These are phyloP conservation scores for Paracanthobrama guichenoti DNA, from an alignment of 2,113 vertebrate species.

Conservation along the genomic window DNA sequence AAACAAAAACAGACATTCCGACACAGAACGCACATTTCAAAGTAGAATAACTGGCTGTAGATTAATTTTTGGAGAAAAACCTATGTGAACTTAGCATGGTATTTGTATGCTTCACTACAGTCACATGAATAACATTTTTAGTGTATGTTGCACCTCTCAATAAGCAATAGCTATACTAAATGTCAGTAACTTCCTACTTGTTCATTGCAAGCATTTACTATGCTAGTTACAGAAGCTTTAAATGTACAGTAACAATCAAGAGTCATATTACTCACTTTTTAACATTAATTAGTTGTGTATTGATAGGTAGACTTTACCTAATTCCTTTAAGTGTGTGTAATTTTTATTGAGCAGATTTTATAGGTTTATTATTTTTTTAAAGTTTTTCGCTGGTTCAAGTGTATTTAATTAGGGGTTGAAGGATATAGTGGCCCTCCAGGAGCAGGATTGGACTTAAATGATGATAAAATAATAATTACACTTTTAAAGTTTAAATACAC, in stretches of 20 bases:
- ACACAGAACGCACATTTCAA: too few species aligned
- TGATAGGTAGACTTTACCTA: background rate
- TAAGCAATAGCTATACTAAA: background rate
- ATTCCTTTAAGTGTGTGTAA: background rate
- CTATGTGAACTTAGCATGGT: too few species aligned
- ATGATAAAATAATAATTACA: background rate
- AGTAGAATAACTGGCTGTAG: too few species aligned
- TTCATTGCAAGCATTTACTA: background rate
- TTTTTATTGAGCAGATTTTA: background rate
- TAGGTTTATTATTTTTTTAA: background rate
- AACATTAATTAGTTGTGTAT: background rate
- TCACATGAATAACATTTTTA: background rate
- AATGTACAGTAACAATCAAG: background rate
- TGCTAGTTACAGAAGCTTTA: background rate
- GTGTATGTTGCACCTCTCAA: background rate
- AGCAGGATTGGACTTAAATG: background rate
- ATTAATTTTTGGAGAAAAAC: too few species aligned
- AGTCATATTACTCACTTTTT: background rate
- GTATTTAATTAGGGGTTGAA: background rate
- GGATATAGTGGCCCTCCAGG: background rate
- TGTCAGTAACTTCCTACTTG: background rate
- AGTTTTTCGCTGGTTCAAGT: background rate
- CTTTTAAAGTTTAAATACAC: background rate
- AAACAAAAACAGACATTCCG: too few species aligned
- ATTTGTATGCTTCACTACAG: too few species aligned